phyloP scores from a whole-genome alignment of 2,113 vertebrate species.

The Felis chaus region DNA sequence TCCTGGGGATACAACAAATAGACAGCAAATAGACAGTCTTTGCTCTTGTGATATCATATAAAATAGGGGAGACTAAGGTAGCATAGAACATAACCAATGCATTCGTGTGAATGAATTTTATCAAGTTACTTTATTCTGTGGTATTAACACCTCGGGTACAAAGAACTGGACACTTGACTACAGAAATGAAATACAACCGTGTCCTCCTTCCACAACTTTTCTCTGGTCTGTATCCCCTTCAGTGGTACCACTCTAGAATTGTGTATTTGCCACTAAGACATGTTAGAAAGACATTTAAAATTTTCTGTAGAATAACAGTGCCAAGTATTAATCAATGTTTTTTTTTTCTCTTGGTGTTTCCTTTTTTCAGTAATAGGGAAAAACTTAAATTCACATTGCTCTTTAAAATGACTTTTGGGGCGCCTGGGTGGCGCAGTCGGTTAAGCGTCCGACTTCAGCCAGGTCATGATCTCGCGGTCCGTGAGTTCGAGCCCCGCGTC shows the following conservation, averaged over 20 bases:
- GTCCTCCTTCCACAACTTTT: neutral
- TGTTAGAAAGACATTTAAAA: neutral
- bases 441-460: too few species aligned
- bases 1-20: neutral
- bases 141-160: neutral
- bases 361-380: neutral
- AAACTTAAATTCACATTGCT: neutral
- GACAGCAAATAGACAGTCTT: neutral
- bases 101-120: neutral
- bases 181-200: neutral
- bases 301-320: neutral
- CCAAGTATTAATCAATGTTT: neutral
- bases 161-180: neutral
- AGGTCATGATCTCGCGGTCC: too few species aligned
- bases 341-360: neutral
- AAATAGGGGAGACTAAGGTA: neutral
- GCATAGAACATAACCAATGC: neutral
- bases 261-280: neutral
- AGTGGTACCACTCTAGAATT: neutral
- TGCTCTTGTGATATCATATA: neutral
- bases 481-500: too few species aligned
- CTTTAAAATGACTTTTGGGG: slow-evolving; percentile 38
- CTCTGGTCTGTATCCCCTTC: neutral
- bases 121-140: neutral
- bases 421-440: too few species aligned